These are phyloP conservation scores for Phenganax subtilis DNA, from an alignment of 92 coral and sea anemone genomes.

Conservation along the genomic window DNA sequence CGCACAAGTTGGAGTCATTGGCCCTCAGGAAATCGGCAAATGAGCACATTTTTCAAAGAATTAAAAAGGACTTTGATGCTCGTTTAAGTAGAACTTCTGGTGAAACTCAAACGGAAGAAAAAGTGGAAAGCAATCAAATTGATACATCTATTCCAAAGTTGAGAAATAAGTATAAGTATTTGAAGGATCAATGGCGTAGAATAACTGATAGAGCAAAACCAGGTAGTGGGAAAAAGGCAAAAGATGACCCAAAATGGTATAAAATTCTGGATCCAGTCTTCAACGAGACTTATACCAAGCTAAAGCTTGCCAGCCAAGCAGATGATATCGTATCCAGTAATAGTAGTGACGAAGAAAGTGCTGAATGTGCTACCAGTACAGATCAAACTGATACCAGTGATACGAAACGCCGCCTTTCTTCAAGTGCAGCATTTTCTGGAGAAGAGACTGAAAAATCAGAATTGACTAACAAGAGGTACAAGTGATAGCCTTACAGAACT, in stretches of 20 bases:
- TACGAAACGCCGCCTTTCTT: not conserved
- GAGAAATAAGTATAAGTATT: constrained; percentile 17
- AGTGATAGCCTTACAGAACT: not conserved
- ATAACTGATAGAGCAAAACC: constrained; percentile 48
- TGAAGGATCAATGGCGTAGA: constrained; percentile 45
- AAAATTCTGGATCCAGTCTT: constrained; percentile 42
- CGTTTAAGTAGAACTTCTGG: constrained; percentile 30
- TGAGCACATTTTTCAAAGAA: constrained; percentile 42
- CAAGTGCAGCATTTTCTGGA: constrained; percentile 8
- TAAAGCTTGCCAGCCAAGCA: constrained; percentile 49
- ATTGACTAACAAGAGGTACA: not conserved
- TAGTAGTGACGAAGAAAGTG: constrained; percentile 35
- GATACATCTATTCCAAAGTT: constrained; percentile 1
- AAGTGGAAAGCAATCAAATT: not conserved
- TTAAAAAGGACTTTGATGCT: constrained; percentile 45
- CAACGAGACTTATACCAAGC: constrained; percentile 28
- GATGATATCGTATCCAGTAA: constrained; percentile 38
- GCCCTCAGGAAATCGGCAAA: constrained; percentile 50
- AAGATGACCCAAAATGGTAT: constrained; percentile 52
- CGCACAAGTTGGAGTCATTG: constrained; percentile 40
- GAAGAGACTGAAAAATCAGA: not conserved
- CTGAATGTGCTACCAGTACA: not conserved
- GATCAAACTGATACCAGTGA: not conserved
- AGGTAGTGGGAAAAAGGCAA: constrained; percentile 47
- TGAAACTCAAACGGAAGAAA: not conserved